Evolutionary conservation across 2,113 vertebrate genomes (phyloP), one percentile per base, ranked within the genome.

Genomic region (Cepphus grylle): DNA sequence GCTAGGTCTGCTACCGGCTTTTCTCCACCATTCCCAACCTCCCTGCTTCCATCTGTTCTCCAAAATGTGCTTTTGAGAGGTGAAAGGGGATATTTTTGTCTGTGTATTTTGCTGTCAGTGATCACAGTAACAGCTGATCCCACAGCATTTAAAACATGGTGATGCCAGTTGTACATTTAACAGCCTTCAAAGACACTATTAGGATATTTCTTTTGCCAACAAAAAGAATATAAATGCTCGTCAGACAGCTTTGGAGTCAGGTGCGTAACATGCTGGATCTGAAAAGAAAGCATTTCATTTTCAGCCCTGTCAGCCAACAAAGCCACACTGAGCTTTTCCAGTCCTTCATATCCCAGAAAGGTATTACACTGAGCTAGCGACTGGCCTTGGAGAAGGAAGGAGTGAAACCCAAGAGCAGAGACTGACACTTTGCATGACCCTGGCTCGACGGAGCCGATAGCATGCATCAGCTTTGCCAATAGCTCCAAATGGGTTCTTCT

Each of bases 61-160:
- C 53, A 20, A 95, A 92, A 84, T 32, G 42, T 4, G 6, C 45
- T 96, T 95, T 78, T 65, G 65, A 85, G 52, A 79, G 21, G 26
- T 63, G 61, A 92, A 95, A 95, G 12, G 21, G 53, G 73, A 92
- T 67, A 63, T 55, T 63, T 90, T 78, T 70, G 72, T 88, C 66
- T 49, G 52, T 94, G 62, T 83, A 29, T 93, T 87, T 93, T 88
- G 86, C 78, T 74, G 67, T 93, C 81, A 55, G 40, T 56, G 78
- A 93, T 84, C 90, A 92, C 80, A 91, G 80, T 90, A 88, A 93
- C 94, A 93, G 86, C 80, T 96, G 95, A 96, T 96, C 70, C 85
- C 85, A 74, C 38, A 56, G 69, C 42, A 58, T 91, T 96, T 95
- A 84, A 92, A 92, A 77, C 62, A 55, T 11, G 38, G 52, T 72